Evolutionary conservation across 2,888 invertebrate species (phyloP), one percentile per base, ranked within the genome.

Genomic region (Callosobruchus maculatus): DNA sequence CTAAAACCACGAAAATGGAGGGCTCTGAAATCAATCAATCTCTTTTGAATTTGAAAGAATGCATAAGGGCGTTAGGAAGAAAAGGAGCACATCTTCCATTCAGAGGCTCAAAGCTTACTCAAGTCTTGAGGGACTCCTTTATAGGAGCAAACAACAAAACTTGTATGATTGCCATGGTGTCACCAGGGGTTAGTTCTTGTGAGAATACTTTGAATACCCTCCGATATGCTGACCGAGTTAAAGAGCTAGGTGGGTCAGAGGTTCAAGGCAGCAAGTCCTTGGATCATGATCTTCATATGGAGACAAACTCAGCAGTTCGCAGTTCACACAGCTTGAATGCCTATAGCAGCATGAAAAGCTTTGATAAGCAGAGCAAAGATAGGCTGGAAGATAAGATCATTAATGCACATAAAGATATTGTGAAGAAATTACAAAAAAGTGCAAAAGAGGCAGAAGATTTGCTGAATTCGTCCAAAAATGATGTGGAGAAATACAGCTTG

Each of bases 131-230:
- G 81, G 99, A 99, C 89, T 97, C 97, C 69, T 99, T 99, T 88
- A 97, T 99, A 83, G 98, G 98, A 7, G 96, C 97, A 87, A 98
- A 99, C 88, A 97, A 97, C 67, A 93, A 95, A 87, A 99, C 98
- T 21, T 99, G 99, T 88, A 99, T 99, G 99, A 98, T 99, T 87
- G 98, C 99, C 74, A 99, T 98, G 97, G 96, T 99, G 82, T 98
- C 97, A 77, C 99, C 99, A 22, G 97, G 98, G 73, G 91, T 97
- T 90, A 93, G 93, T 84, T 97, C 97, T 72, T 98, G 97, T 87
- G 99, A 99, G 86, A 98, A 99, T 88, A 97, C 98, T 73, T 90
- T 99, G 78, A 99, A 99, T 88, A 99, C 99, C 69, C 90, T 99
- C 75, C 91, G 99, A 71, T 99, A 99, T 88, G 99, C 99, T 2